A percentile compares a stretch with the other conserved stretches of the same genome.
phyloP scores from a whole-genome alignment of 2,797 vertebrate species.

The Cyprinella venusta region DNA sequence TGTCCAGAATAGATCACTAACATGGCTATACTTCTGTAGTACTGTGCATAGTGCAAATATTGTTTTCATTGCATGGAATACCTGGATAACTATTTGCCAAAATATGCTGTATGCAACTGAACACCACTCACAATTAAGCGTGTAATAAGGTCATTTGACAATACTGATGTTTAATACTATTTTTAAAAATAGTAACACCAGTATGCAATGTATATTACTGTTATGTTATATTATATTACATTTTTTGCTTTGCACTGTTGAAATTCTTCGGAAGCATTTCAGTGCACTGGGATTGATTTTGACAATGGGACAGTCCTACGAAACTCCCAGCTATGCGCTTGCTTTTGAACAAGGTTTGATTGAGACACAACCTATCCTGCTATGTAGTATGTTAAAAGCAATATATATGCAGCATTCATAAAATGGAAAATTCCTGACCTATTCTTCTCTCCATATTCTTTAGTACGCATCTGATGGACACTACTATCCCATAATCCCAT shows the following conservation, averaged over 20 bases:
- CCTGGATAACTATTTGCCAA: background rate
- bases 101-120: background rate
- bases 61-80: background rate
- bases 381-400: background rate
- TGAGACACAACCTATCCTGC: background rate
- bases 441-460: background rate
- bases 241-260: no score
- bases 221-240: no score
- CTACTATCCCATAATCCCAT: background rate
- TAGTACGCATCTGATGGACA: background rate
- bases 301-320: no score
- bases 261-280: no score
- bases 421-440: background rate
- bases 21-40: slow-evolving; percentile 1
- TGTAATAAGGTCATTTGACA: background rate
- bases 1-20: background rate
- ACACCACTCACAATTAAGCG: background rate
- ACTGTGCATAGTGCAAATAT: background rate
- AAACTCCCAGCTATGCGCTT: no score
- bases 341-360: no score
- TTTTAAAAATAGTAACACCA: no score
- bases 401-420: background rate
- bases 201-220: background rate
- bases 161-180: background rate
- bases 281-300: no score